Percentiles rank a stretch among this genome's conserved stretches.
These are phyloP conservation scores for Hymenopus coronatus DNA, from an alignment of 2,888 invertebrate species.

Conservation along the genomic window DNA sequence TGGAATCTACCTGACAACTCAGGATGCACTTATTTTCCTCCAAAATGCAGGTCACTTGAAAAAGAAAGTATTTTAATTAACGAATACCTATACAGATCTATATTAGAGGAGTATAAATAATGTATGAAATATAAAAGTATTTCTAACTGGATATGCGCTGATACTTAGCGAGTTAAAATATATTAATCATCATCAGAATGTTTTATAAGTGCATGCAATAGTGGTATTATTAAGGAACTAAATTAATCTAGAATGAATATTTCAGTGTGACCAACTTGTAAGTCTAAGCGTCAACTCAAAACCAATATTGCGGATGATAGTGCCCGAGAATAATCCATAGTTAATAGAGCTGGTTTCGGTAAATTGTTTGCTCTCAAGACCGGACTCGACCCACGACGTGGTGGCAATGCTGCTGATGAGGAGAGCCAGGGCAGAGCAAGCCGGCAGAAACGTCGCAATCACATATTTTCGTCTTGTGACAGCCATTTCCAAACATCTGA, in stretches of 20 bases:
- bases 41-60: constrained; percentile 47
- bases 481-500: constrained; percentile 15
- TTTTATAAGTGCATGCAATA: no score
- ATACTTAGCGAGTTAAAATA: no score
- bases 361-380: background rate
- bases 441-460: constrained; percentile 22
- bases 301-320: background rate
- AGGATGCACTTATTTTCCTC: constrained; percentile 46
- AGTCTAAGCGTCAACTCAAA: background rate
- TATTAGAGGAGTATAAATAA: no score
- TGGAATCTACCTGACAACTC: constrained; percentile 43
- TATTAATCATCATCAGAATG: no score
- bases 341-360: background rate
- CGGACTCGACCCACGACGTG: constrained; percentile 22
- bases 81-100: background rate
- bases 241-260: background rate
- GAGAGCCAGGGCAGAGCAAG: constrained; percentile 23
- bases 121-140: no score
- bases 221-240: background rate
- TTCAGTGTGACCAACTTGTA: background rate
- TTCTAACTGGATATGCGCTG: no score
- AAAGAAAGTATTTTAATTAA: constrained; percentile 24
- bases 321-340: constrained; percentile 27
- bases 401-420: constrained; percentile 25
- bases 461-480: constrained; percentile 20